Evolutionary conservation across 2,797 vertebrate genomes (phyloP).

Genomic region (Sebastes diaconus): DNA sequence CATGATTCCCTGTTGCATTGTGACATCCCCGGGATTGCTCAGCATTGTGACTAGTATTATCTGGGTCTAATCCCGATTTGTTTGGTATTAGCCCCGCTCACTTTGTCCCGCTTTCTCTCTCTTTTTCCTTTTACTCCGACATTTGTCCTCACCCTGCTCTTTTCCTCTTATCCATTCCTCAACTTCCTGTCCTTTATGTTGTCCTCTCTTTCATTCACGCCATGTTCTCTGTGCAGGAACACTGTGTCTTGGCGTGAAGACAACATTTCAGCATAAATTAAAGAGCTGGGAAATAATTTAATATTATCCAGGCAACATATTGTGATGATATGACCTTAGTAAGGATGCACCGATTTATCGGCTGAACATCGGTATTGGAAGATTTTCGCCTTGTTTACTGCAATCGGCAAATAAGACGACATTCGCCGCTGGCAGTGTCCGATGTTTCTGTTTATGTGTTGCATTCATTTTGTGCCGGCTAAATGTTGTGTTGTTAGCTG

Average conservation of each 20-base stretch:
- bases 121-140: slow-evolving; percentile 33
- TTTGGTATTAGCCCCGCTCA: slow-evolving; percentile 67
- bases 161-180: slow-evolving; percentile 35
- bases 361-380: no score
- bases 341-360: no score
- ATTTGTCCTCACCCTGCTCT: slow-evolving; percentile 36
- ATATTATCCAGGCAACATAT: neutral
- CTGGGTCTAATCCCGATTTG: slow-evolving; percentile 77
- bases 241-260: neutral
- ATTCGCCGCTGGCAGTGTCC: no score
- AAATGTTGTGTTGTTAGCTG: no score
- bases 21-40: slow-evolving; percentile 72
- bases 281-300: neutral
- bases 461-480: no score
- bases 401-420: no score
- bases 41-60: slow-evolving; percentile 81
- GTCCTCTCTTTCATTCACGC: neutral
- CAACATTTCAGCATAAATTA: neutral
- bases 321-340: neutral
- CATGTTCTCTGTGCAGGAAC: neutral
- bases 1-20: slow-evolving; percentile 62
- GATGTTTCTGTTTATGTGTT: no score
- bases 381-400: no score
- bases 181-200: slow-evolving; percentile 26
- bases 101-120: slow-evolving; percentile 37